Evolutionary conservation across 2,113 vertebrate genomes (phyloP).

Genomic region (Sciurus niger): DNA sequence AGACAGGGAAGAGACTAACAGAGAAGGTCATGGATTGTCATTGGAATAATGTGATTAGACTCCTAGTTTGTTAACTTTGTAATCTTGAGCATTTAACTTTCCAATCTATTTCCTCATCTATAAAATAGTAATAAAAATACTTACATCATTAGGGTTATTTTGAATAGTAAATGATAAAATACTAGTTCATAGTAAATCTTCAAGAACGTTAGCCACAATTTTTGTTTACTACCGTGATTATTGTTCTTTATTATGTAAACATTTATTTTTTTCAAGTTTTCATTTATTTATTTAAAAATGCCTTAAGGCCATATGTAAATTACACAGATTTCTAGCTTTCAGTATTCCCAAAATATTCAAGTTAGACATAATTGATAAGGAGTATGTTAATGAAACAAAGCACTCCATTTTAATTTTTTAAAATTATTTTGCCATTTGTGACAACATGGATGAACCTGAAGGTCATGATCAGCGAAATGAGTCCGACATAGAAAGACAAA

Average conservation of each 20-base stretch:
- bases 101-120: constrained; percentile 7
- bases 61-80: neutral
- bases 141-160: neutral
- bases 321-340: neutral
- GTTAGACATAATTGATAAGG: neutral
- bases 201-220: neutral
- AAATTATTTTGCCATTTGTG: neutral
- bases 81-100: neutral
- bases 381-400: neutral
- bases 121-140: neutral
- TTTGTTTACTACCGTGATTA: neutral
- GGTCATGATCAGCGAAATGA: neutral
- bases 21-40: neutral
- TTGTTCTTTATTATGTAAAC: neutral
- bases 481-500: neutral
- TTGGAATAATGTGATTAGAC: neutral
- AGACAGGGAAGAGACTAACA: neutral
- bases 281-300: constrained; percentile 26
- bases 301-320: neutral
- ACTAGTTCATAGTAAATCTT: neutral
- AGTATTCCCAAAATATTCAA: neutral
- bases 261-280: neutral
- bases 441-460: neutral
- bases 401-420: neutral
- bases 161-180: neutral